These are phyloP conservation scores for Fistularia commersonii DNA, from an alignment of 2,797 vertebrate genomes.

Conservation along the genomic window DNA sequence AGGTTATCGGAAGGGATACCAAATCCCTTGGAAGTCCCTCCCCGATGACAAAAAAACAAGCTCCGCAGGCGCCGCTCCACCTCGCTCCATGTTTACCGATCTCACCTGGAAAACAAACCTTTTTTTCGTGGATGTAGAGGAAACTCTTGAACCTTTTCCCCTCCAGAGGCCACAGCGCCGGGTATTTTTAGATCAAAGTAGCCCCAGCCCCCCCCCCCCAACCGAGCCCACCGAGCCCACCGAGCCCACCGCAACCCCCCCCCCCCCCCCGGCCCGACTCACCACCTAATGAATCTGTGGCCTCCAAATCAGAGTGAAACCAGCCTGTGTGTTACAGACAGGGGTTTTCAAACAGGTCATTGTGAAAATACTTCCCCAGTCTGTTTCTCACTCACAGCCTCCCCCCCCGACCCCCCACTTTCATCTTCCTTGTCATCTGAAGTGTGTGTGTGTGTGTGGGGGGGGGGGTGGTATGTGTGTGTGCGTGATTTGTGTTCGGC, in stretches of 20 bases:
- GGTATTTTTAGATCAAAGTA: constrained; percentile 77
- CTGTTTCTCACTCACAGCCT: constrained; percentile 27
- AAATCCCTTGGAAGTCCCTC: constrained; percentile 31
- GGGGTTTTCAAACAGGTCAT: constrained; percentile 29
- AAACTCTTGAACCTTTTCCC: constrained; percentile 65
- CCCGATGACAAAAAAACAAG: constrained; percentile 19
- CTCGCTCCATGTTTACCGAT: constrained; percentile 25
- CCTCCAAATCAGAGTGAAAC: constrained; percentile 53
- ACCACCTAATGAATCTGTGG: constrained; percentile 70
- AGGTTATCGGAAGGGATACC: constrained; percentile 24
- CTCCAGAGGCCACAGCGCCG: constrained; percentile 53
- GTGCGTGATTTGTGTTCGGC: constrained; percentile 23
- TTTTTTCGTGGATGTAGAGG: constrained; percentile 51
- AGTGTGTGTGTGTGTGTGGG: no score
- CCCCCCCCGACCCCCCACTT: constrained; percentile 38
- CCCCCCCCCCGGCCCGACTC: constrained; percentile 23
- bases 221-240: no score
- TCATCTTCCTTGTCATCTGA: constrained; percentile 57
- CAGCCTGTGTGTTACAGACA: constrained; percentile 58
- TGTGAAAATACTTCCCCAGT: constrained; percentile 34
- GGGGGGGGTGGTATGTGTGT: no score
- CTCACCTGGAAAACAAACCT: constrained; percentile 9
- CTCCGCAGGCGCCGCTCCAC: constrained; percentile 26
- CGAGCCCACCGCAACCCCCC: no score
- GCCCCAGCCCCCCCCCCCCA: background rate